Conservation (phyloP, 2,113 vertebrate genomes). For the Paratilapia polleni region DNA sequence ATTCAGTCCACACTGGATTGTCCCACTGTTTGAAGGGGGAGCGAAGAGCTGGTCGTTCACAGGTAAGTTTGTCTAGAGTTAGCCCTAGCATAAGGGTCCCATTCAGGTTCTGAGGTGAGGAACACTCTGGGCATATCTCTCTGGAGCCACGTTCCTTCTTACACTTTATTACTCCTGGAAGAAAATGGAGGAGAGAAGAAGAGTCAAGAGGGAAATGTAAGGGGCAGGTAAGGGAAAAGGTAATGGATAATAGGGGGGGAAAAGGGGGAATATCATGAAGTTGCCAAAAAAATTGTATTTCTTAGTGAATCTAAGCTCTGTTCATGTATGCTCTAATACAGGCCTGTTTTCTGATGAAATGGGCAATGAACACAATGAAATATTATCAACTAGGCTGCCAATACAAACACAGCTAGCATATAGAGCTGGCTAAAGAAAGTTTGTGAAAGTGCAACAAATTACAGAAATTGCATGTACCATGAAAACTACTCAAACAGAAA, state of each 20-base stretch:
- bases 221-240: not conserved
- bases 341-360: not conserved
- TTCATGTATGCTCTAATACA: not conserved
- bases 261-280: not conserved
- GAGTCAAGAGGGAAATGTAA: not conserved
- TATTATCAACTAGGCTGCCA: slow-evolving; percentile 12
- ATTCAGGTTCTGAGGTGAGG: slow-evolving; percentile 76
- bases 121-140: slow-evolving; percentile 76
- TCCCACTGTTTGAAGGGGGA: slow-evolving; percentile 79
- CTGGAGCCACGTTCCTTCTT: slow-evolving; percentile 79
- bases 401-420: slow-evolving; percentile 10
- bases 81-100: slow-evolving; percentile 69
- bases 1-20: slow-evolving; percentile 72
- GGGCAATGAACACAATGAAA: slow-evolving; percentile 15
- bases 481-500: not conserved
- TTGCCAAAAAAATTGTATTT: not conserved
- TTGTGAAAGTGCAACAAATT: not conserved
- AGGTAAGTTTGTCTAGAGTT: slow-evolving; percentile 68
- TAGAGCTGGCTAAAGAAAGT: slow-evolving; percentile 1
- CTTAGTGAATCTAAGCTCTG: not conserved
- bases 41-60: slow-evolving; percentile 72
- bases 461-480: not conserved
- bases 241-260: not conserved
- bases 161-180: slow-evolving; percentile 81
- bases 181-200: not conserved